Evolutionary conservation across 2,797 vertebrate species (phyloP), one percentile per base, ranked within the genome.

Genomic region (Silurus lanzhouensis): DNA sequence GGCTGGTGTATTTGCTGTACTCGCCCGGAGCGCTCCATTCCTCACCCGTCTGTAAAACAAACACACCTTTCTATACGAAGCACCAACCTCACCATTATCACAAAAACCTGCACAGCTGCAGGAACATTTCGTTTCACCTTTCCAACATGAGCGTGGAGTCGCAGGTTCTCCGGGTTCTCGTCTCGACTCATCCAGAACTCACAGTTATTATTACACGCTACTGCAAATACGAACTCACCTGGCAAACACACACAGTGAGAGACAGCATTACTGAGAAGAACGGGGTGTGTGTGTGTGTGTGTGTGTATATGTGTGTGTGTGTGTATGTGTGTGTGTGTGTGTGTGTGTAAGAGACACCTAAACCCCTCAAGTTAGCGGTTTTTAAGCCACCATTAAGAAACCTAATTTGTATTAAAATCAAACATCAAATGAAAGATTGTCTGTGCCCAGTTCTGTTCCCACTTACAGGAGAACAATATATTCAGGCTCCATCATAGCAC

Each of bases 11-110:
- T 86, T 99, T 99, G 38, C 94, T 94, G 90, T 96, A 99, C 83
- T 99, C 98, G 17, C 98, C 98, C 0, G 98, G 98, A 0, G 96
- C 97, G 0, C 97, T 96, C 98, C 98, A 99, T 74, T 99, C 97
- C 82, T 90, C 94, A 60, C 97, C 98, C 1, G 95, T 96, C 98
- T 99, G 83, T 15, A 89, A 77, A 89, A 81, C 77, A 19, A 70
- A 15, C 25, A 83, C 19, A 84, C 52, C 57, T 9, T 71, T 79
- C 84, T 27, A 77, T n/a, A 27, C 17, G 27, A 61, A 55, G 19
- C 52, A 58, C 44, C 22, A 57, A 64, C n/a, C 13, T 38, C 2
- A 0, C 25, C 22, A 64, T 72, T 8, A 6, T n/a, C 25, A 15
- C 4, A 15, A n/a, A 0, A 48, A 25, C 5, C 4, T 14, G 20